Evolutionary conservation across 2,797 vertebrate species (phyloP).

Genomic region (Podargus strigoides): DNA sequence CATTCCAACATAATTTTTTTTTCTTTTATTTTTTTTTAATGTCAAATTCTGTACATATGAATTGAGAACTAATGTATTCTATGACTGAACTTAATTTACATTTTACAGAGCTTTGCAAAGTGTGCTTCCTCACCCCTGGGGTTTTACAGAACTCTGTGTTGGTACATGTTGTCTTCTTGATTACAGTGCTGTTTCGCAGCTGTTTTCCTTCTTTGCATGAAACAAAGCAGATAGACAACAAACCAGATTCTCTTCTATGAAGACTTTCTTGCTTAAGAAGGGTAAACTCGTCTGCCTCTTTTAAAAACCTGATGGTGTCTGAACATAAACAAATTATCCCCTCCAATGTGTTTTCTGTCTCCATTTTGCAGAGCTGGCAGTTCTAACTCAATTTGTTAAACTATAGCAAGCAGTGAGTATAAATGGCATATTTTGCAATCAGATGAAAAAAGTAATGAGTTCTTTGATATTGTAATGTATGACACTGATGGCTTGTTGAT

Average conservation of each 20-base stretch:
- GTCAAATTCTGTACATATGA: background rate
- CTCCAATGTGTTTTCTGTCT: background rate
- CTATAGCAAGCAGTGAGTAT: background rate
- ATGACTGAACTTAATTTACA: background rate
- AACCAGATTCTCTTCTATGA: background rate
- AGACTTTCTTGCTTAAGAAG: background rate
- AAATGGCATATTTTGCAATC: background rate
- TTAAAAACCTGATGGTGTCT: background rate
- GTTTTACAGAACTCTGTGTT: background rate
- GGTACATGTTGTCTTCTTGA: background rate
- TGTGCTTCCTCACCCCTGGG: background rate
- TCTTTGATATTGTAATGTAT: background rate
- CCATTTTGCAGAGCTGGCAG: background rate
- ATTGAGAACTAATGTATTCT: background rate
- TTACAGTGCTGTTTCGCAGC: background rate
- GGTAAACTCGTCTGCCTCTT: background rate
- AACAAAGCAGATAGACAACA: background rate
- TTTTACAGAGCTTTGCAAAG: background rate
- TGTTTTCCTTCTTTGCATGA: background rate
- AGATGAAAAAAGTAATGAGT: background rate
- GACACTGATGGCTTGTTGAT: background rate
- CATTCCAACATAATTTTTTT: background rate
- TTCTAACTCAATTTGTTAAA: background rate
- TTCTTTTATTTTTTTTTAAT: background rate
- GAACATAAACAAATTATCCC: background rate